phyloP scores from a whole-genome alignment of 1,140 invertebrate species.

The Phymorhynchus buccinoides region DNA sequence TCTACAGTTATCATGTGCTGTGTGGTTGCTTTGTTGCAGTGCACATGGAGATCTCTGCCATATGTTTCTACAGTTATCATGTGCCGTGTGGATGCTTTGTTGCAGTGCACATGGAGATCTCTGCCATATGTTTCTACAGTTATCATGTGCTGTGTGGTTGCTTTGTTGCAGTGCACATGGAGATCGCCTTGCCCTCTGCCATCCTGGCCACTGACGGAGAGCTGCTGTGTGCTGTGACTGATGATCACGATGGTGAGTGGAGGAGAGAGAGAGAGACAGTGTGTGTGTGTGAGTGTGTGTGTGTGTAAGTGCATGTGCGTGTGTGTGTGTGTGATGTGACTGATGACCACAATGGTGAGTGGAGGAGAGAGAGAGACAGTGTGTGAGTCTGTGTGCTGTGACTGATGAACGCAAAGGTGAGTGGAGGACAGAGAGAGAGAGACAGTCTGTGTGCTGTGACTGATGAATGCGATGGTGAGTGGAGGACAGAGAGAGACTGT shows the following conservation, averaged over 20 bases:
- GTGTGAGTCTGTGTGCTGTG: background rate
- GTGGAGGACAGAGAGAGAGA: too few species aligned
- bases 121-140: background rate
- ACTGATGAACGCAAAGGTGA: too few species aligned
- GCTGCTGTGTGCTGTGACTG: conserved; percentile 79
- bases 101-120: background rate
- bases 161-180: conserved; percentile 59
- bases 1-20: too few species aligned
- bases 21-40: too few species aligned
- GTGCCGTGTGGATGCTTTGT: background rate
- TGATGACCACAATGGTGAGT: too few species aligned
- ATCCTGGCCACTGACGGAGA: conserved; percentile 73
- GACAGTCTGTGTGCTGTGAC: too few species aligned
- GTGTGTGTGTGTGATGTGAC: background rate
- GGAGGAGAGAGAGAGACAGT: background rate
- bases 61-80: background rate
- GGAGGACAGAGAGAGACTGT: too few species aligned
- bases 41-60: too few species aligned
- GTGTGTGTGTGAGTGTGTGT: background rate
- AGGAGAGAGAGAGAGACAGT: background rate
- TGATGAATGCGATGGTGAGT: too few species aligned
- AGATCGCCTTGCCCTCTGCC: conserved; percentile 75
- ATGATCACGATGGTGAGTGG: background rate
- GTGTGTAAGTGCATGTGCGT: background rate
- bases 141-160: too few species aligned